These are phyloP conservation scores for Apaloderma vittatum DNA, from an alignment of 2,113 vertebrate species.

Conservation along the genomic window DNA sequence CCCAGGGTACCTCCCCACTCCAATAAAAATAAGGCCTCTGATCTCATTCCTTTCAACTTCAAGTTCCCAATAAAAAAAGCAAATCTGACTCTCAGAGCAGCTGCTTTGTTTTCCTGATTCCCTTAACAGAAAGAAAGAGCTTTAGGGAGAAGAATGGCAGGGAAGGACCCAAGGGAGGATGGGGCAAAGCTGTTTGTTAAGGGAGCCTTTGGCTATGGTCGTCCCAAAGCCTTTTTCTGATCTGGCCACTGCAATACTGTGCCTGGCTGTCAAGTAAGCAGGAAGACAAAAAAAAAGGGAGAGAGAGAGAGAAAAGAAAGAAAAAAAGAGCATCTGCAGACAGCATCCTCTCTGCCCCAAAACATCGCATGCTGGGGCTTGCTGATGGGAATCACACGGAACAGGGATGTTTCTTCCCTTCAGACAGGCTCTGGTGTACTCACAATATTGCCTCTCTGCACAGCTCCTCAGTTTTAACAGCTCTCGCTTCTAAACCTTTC, in stretches of 20 bases:
- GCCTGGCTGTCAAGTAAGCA: neutral
- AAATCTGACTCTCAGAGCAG: neutral
- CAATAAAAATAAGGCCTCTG: neutral
- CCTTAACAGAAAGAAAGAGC: slow-evolving; percentile 1
- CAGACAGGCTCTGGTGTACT: neutral
- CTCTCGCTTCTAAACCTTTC: slow-evolving; percentile 27
- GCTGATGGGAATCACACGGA: neutral
- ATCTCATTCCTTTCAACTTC: neutral
- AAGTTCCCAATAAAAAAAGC: neutral
- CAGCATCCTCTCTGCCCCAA: fast-evolving
- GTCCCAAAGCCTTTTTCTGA: neutral
- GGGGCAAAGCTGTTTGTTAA: neutral
- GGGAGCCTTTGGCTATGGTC: neutral
- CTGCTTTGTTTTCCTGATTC: slow-evolving; percentile 13
- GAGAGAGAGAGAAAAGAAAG: neutral
- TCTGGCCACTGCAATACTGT: neutral
- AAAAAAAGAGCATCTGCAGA: neutral
- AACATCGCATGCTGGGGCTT: fast-evolving
- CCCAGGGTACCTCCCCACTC: neutral
- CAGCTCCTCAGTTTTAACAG: slow-evolving; percentile 17
- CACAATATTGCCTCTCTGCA: neutral
- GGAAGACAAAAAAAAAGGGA: neutral
- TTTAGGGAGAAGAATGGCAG: slow-evolving; percentile 33
- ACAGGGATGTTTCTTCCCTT: neutral
- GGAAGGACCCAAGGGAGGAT: neutral